Evolutionary conservation across 2,888 invertebrate genomes (phyloP), one percentile per base, ranked within the genome.

Genomic region (Orthosia cruda): DNA sequence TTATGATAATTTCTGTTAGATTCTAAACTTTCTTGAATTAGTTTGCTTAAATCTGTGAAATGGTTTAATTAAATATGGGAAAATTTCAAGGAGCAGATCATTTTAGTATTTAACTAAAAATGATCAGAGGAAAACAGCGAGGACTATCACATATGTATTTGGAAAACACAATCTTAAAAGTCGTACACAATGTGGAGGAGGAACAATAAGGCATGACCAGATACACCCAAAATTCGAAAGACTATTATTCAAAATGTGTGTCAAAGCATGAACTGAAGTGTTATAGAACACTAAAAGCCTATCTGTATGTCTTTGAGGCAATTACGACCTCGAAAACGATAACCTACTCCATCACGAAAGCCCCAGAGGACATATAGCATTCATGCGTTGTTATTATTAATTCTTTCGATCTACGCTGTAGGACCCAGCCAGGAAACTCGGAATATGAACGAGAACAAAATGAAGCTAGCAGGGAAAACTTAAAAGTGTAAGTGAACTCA

Each of bases 351-450:
- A 74, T 32, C 45, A 65, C 32, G 58, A 54, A 69, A 77, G 52
- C 57, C 87, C 80, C 76, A 12, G 18, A 81, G 83, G 80, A 77
- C 67, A 85, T 87, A 82, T 80, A 77, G 77, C 72, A 87, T 88
- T 87, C 88, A 87, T 85, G 76, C 68, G 81, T 77, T 83, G 68
- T 87, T 88, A 87, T 88, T 88, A 88, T 88, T 87, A 77, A 87
- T 83, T 83, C 81, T 81, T 83, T 80, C 71, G 61, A 77, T 86
- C 26, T 73, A 49, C 78, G 59, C 54, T 72, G 58, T 59, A 62
- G 55, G 67, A 74, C 74, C 54, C 69, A 64, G 23, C 16, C 40
- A 59, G 26, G 54, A 72, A 75, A 57, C 49, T 63, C 20, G n/a
- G 32, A 74, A 73, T 50, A 70, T 63, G 65, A 72, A 73, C 20